These are phyloP conservation scores for Telmatochromis brachygnathus DNA, from an alignment of 2,113 vertebrate species.

Conservation along the genomic window DNA sequence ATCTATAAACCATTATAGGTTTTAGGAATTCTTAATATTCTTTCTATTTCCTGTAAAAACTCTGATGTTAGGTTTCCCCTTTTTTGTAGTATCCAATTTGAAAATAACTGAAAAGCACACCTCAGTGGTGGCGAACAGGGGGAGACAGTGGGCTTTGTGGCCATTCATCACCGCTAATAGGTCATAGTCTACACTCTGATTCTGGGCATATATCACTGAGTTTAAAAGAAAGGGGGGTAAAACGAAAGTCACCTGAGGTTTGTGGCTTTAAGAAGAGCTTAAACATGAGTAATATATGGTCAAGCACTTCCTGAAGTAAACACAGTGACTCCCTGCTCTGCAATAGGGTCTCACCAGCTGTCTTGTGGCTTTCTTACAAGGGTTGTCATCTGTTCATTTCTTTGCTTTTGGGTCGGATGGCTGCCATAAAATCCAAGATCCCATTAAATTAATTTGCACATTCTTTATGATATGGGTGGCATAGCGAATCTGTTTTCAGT, in stretches of 20 bases:
- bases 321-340: neutral
- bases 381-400: neutral
- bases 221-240: neutral
- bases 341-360: neutral
- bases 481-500: neutral
- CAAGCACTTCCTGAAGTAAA: neutral
- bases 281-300: neutral
- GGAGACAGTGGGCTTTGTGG: conserved; percentile 18
- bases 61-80: neutral
- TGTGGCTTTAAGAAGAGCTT: neutral
- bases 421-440: neutral
- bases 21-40: neutral
- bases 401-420: neutral
- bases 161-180: conserved; percentile 62
- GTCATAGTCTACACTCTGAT: conserved; percentile 61
- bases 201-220: conserved; percentile 26
- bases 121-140: conserved; percentile 3
- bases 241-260: neutral
- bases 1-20: neutral
- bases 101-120: neutral
- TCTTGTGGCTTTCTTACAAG: neutral
- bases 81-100: neutral
- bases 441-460: neutral
- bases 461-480: neutral
- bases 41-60: neutral